Evolutionary conservation across 2,888 invertebrate genomes (phyloP), one percentile per base, ranked within the genome.

Genomic region (Ennomos fuscantarius): DNA sequence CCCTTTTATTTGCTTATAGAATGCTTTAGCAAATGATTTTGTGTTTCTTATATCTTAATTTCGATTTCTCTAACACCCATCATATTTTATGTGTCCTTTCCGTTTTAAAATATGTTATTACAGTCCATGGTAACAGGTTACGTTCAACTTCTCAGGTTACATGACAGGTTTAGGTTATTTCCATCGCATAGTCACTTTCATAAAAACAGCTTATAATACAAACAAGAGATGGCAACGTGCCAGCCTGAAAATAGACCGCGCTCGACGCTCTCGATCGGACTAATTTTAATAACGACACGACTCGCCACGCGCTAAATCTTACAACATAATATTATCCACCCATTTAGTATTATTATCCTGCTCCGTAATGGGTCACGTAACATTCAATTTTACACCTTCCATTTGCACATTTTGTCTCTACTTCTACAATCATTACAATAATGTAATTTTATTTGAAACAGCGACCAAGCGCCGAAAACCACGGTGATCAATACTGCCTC

Each of bases 401-500:
- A 40, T 10, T 9, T 39, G 5, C 10, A 32, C 31, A 8, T 37
- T 32, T 33, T 8, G 11, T 13, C 24, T 31, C 11, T 53, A 2
- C n/a, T 5, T 15, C 9, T 10, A 13, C 15, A 42, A 37, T 32
- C 31, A 6, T 48, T 43, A 40, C 15, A 34, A n/a, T 41, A 33
- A 32, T 44, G 32, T 43, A 31, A 58, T 62, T 59, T 62, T 24
- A 24, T 24, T 41, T 60, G 59, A 35, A 68, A 62, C 82, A 96
- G 96, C 85, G 96, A 96, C 59, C 94, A 94, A 78, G 96, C 96
- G 59, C 96, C 96, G 48, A 95, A 93, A 82, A 96, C 95, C 39
- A 95, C 96, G 68, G 93, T 96, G 77, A 94, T 96, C 72, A 96
- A 97, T 84, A 97, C 97, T 13, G 95, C 96, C 39, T 86, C 90